Evolutionary conservation across 2,888 invertebrate species (phyloP), one percentile per base, ranked within the genome.

Genomic region (Chorisops tibialis): DNA sequence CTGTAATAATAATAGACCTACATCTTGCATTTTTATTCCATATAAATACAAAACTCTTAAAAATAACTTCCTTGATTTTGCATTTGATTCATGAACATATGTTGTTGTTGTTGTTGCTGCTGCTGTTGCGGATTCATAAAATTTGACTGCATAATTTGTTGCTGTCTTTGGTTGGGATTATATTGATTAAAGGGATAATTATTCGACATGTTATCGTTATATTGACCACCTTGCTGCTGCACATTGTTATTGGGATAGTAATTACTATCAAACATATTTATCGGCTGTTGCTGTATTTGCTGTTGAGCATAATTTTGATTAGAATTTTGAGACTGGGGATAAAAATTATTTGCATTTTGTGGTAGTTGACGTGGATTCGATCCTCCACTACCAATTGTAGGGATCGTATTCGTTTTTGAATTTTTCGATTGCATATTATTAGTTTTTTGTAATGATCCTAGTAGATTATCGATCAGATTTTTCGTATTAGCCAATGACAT

Each of bases 401-500:
- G 62, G 4, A 62, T 62, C 2, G 6, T 37, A 48, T 50, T 65
- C 63, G 1, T 41, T 50, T 4, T 21, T 35, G 1, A n/a, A 6
- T 52, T 18, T 18, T 59, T n/a, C 47, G 54, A 52, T 38, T 70
- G 67, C 73, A 71, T 69, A 50, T 61, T 30, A 30, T 30, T 65
- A 49, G 71, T 74, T 61, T 79, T 79, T 9, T 81, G 80, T 35
- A 83, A 69, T 18, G 82, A 81, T 19, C 82, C 83, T 85, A 86
- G 85, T 16, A 86, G 77, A 70, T 83, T 85, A 1, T 85, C 85
- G 65, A 86, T 86, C 3, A 85, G 71, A 51, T 81, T 81, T 69
- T 86, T 84, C 0, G 85, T 85, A 66, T 84, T 84, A 35, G 79
- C 79, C 24, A 83, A 67, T 56, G 81, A 79, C 6, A 77, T 73